Evolutionary conservation across 2,113 vertebrate species (phyloP), one percentile per base, ranked within the genome.

Genomic region (Campylorhamphus procurvoides): DNA sequence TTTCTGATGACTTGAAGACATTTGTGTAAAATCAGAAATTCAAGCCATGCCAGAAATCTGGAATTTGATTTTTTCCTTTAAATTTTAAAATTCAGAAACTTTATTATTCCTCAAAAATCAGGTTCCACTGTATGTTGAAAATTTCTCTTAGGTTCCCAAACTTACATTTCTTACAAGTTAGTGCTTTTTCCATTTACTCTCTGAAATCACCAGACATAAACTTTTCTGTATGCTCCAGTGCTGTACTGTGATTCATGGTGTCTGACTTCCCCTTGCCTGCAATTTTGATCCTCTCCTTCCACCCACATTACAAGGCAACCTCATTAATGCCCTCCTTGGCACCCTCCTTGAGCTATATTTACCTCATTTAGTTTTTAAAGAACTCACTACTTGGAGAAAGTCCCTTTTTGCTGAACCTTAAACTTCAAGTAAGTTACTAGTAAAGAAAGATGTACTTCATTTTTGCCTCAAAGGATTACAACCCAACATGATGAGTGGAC

Each of bases 291-390:
- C 33, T 90, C 58, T 87, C n/a, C 44, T 94, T 90, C 85, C 58
- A 82, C 71, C 81, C 82, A 76, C 44, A 4, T 35, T 87, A 52
- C 31, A 71, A 58, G 82, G 66, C 28, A 93, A 53, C 58, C 46
- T 90, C 62, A 47, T 49, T 79, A 58, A 85, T 94, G 95, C 90
- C 62, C 79, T 91, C 71, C n/a, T 82, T 85, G 62, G 62, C 28
- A 1, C 40, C 14, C 40, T 90, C 40, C 59, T 89, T 79, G 28
- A 73, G 53, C 63, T 92, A 13, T 87, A 88, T 93, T 94, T 96
- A 35, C 71, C 31, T 93, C 56, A 76, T 93, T 83, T 63, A 59
- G 19, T 87, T 93, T 81, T 75, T 78, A 20, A 72, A 79, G 18
- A 76, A 39, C 39, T 89, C 17, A 15, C 44, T 87, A 13, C 28